A percentile compares a stretch with the other conserved stretches of the same genome.
Evolutionary conservation across 2,113 vertebrate genomes (phyloP).

Genomic region (Oreochromis niloticus): DNA sequence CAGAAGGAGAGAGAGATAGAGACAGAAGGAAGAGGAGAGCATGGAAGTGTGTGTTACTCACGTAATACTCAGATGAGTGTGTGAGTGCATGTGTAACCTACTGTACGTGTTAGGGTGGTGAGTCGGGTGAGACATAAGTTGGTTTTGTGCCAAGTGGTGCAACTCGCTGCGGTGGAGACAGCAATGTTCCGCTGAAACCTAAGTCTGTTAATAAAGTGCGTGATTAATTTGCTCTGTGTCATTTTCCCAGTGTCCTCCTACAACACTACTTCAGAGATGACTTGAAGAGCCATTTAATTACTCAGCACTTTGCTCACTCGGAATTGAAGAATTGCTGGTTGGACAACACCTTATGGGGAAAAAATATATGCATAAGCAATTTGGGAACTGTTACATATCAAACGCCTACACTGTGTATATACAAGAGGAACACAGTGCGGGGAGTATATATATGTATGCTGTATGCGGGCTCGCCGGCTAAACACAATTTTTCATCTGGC

Average conservation of each 20-base stretch:
- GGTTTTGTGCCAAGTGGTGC: constrained; percentile 21
- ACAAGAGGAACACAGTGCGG: neutral
- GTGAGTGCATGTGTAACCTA: neutral
- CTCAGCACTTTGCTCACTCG: constrained; percentile 5
- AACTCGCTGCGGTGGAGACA: neutral
- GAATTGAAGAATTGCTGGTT: neutral
- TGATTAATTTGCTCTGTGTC: constrained; percentile 51
- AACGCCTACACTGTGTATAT: neutral
- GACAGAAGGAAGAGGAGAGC: neutral
- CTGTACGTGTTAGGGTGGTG: neutral
- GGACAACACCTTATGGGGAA: neutral
- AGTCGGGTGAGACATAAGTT: neutral
- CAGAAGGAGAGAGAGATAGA: constrained; percentile 19
- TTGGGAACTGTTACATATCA: constrained; percentile 6
- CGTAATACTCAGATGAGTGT: neutral
- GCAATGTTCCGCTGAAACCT: neutral
- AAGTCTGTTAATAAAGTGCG: constrained; percentile 47
- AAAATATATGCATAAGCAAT: neutral
- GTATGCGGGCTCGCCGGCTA: neutral
- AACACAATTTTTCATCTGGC: neutral
- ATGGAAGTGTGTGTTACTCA: neutral
- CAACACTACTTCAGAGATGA: neutral
- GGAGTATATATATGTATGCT: neutral
- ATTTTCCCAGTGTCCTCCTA: constrained; percentile 17
- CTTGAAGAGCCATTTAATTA: constrained; percentile 42